Evolutionary conservation across 2,113 vertebrate genomes (phyloP), one percentile per base, ranked within the genome.

Genomic region (Sula dactylatra): DNA sequence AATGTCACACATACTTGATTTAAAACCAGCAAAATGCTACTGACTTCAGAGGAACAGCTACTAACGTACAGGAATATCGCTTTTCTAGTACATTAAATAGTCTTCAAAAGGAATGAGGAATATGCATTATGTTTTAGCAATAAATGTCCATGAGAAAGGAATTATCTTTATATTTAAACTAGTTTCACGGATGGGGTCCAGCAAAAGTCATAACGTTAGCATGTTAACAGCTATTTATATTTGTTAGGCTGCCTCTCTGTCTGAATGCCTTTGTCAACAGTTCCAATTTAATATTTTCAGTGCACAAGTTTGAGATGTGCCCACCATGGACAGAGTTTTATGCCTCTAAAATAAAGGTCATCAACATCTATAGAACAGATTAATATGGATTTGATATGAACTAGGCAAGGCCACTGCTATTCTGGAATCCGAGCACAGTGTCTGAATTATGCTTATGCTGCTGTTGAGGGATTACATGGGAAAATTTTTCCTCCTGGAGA

Each of bases 11-110:
- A 90, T 71, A 54, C 36, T 74, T 94, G 70, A 93, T 96, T 94
- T 94, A 84, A 94, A 96, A 73, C 38, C 70, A 93, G 82, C 44
- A 92, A 87, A 95, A 94, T 90, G 78, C 55, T 88, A 83, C 65
- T 88, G 87, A 17, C 71, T 95, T 83, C 81, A 95, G 77, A 88
- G 61, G 64, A 94, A n/a, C 44, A 76, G 86, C 85, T 62, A 96
- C 91, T 86, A 93, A 29, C 55, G 78, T 61, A 44, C 77, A 71
- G 45, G 44, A 70, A 25, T 82, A 61, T 76, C 4, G 3, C 64
- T 94, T 54, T 82, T 77, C 62, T 82, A 77, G 59, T 88, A 72
- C 78, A 81, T 14, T 95, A 74, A 93, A 65, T 16, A 77, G 79
- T 91, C 73, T 93, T 90, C 64, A 91, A 59, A 65, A 92, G 71